Conservation (phyloP, 2,888 invertebrate genomes). For the Desoria tigrina region DNA sequence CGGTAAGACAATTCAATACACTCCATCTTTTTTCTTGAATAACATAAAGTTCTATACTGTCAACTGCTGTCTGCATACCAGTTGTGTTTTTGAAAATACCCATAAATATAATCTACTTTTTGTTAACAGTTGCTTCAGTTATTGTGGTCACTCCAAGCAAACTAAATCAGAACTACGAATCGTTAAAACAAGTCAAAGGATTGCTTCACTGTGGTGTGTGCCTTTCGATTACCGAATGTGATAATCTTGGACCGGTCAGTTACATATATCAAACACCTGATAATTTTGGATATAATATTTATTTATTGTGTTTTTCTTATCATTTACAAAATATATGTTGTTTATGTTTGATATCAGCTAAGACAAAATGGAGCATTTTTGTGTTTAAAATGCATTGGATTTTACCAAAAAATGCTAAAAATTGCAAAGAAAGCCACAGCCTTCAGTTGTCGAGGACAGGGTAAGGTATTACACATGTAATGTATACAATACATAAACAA, state of each 20-base stretch:
- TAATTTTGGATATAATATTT: neutral
- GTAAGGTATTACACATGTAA: conserved; percentile 4
- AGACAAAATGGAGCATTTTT: conserved; percentile 37
- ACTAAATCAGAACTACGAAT: neutral
- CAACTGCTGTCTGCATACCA: neutral
- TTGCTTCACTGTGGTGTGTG: conserved; percentile 13
- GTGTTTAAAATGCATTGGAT: conserved; percentile 30
- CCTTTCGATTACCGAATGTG: neutral
- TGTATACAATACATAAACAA: no score
- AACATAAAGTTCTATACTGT: neutral
- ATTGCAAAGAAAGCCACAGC: conserved; percentile 24
- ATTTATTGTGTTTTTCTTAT: neutral
- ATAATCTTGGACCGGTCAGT: neutral
- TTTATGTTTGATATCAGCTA: conserved; percentile 22
- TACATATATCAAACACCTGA: neutral
- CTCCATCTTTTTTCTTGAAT: no score
- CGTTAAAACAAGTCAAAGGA: neutral
- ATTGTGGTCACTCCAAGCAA: neutral
- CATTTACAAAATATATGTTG: neutral
- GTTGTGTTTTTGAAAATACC: neutral
- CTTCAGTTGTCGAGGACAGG: conserved; percentile 2
- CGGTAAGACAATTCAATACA: no score
- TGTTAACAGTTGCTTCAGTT: neutral
- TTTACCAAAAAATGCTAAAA: conserved; percentile 26
- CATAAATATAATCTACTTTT: no score